Evolutionary conservation across 2,113 vertebrate species (phyloP).

Genomic region (Cynopterus brachyotis): DNA sequence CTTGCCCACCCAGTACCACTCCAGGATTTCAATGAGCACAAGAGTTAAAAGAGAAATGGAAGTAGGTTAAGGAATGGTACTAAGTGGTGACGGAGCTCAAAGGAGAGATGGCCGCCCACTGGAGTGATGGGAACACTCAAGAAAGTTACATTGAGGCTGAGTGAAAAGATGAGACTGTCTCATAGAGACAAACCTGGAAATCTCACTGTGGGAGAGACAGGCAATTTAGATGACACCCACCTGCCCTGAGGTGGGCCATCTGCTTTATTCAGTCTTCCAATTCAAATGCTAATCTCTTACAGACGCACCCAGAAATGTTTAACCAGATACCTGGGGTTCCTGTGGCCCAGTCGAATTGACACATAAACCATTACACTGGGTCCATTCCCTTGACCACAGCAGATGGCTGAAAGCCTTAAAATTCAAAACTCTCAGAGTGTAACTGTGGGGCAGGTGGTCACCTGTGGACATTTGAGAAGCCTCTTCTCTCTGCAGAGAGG

Average conservation of each 20-base stretch:
- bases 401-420: not conserved
- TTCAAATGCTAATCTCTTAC: not conserved
- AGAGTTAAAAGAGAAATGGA: not conserved
- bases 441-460: not conserved
- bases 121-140: not conserved
- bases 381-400: not conserved
- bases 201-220: too few species aligned
- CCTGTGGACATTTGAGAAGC: not conserved
- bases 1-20: not conserved
- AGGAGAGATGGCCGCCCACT: not conserved
- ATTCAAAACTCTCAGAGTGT: not conserved
- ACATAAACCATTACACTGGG: not conserved
- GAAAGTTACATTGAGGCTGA: not conserved
- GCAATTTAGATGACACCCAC: not conserved
- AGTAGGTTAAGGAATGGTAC: not conserved
- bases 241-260: not conserved
- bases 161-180: not conserved
- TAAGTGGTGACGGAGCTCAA: not conserved
- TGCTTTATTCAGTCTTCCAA: not conserved
- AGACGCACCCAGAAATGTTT: not conserved
- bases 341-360: not conserved
- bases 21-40: not conserved
- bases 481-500: not conserved
- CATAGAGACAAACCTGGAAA: not conserved
- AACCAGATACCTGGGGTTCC: not conserved